Evolutionary conservation across 2,888 invertebrate species (phyloP).

Genomic region (Tuta absoluta): DNA sequence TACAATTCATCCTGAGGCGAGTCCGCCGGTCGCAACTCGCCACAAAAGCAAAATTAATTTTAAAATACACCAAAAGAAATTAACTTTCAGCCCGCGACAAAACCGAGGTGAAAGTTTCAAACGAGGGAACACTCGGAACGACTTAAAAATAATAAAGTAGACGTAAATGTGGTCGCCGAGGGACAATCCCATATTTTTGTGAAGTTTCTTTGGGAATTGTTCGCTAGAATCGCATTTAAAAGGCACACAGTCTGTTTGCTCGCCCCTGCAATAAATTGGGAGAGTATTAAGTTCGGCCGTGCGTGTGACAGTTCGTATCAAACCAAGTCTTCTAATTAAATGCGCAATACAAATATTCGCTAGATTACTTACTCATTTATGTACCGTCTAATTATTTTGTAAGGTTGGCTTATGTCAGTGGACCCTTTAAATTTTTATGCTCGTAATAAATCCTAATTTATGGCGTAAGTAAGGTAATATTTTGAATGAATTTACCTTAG

Average conservation of each 20-base stretch:
- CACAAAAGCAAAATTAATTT: conserved; percentile 80
- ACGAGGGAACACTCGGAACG: conserved; percentile 67
- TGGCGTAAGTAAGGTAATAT: conserved; percentile 9
- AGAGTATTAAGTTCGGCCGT: conserved; percentile 11
- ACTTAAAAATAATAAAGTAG: conserved; percentile 77
- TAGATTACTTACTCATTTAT: not conserved
- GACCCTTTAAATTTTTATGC: conserved; percentile 10
- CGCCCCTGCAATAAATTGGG: conserved; percentile 22
- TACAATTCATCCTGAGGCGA: conserved; percentile 70
- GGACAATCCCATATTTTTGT: conserved; percentile 55
- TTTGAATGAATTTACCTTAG: conserved; percentile 12
- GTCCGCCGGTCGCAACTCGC: conserved; percentile 49
- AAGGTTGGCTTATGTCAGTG: not conserved
- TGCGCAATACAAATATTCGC: not conserved
- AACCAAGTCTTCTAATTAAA: conserved; percentile 11
- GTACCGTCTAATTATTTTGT: not conserved
- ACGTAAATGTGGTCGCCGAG: conserved; percentile 52
- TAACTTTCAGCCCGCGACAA: conserved; percentile 69
- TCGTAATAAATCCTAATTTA: conserved; percentile 3
- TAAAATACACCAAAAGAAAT: conserved; percentile 80
- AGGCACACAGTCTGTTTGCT: conserved; percentile 14
- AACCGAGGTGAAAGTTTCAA: conserved; percentile 70
- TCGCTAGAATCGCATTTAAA: conserved; percentile 19
- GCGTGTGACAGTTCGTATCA: conserved; percentile 17
- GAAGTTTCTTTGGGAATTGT: conserved; percentile 41